Evolutionary conservation across 2,888 invertebrate genomes (phyloP).

Genomic region (Steromphala cineraria): DNA sequence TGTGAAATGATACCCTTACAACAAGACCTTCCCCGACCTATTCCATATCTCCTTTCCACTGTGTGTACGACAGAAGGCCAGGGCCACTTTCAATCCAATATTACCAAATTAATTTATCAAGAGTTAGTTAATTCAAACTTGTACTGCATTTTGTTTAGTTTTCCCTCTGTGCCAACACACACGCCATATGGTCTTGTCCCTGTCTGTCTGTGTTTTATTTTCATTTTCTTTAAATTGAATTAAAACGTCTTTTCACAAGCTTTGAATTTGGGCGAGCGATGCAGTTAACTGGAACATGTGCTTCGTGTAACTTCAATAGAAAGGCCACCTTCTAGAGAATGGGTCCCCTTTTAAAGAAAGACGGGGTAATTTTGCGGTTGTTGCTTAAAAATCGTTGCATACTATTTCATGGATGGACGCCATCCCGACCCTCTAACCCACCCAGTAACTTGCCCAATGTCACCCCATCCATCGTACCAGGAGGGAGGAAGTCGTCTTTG

Average conservation of each 20-base stretch:
- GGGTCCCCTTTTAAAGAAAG: too few relatives aligned
- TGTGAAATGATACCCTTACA: background rate
- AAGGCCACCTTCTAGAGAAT: too few relatives aligned
- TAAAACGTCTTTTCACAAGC: conserved; percentile 14
- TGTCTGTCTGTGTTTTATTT: background rate
- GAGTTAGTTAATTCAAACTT: conserved; percentile 16
- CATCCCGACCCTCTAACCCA: too few relatives aligned
- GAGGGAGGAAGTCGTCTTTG: too few relatives aligned
- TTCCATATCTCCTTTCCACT: background rate
- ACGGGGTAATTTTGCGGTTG: too few relatives aligned
- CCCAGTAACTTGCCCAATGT: too few relatives aligned
- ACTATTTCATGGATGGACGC: too few relatives aligned
- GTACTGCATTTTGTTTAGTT: conserved; percentile 7
- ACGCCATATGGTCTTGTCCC: conserved; percentile 6
- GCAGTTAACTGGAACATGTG: background rate
- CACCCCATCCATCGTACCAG: too few relatives aligned
- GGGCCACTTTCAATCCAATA: background rate
- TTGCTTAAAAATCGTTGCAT: too few relatives aligned
- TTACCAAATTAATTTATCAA: conserved; percentile 18
- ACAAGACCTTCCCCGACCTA: background rate
- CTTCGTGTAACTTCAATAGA: background rate
- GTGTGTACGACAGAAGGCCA: background rate
- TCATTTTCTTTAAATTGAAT: conserved; percentile 12
- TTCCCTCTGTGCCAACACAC: background rate
- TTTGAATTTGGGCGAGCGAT: background rate